Evolutionary conservation across 2,113 vertebrate genomes (phyloP).

Genomic region (Theropithecus gelada): DNA sequence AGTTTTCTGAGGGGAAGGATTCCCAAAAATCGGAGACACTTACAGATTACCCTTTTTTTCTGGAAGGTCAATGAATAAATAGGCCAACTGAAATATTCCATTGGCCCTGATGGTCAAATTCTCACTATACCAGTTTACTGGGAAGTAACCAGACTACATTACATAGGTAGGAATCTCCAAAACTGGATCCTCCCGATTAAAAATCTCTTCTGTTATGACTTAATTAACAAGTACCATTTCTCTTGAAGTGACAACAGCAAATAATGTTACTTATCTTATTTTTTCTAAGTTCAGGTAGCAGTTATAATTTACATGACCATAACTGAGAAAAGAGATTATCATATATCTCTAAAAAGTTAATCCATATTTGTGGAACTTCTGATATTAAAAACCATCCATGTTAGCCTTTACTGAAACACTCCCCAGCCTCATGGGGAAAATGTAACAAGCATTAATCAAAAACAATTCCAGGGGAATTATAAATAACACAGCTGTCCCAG

Average conservation of each 20-base stretch:
- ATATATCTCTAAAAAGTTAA: background rate
- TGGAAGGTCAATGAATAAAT: background rate
- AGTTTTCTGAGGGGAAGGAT: background rate
- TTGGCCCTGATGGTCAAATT: background rate
- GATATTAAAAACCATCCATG: background rate
- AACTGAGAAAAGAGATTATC: background rate
- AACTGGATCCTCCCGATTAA: background rate
- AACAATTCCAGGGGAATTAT: conserved; percentile 19
- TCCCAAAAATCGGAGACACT: background rate
- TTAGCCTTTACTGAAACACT: background rate
- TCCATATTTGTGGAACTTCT: background rate
- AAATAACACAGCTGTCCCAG: background rate
- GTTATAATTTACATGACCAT: background rate
- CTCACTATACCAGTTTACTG: background rate
- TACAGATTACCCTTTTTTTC: background rate
- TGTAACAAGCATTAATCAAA: background rate
- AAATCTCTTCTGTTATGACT: background rate
- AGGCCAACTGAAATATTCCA: background rate
- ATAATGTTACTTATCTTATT: background rate
- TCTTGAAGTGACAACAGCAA: background rate
- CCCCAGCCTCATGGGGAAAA: background rate
- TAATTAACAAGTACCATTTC: background rate
- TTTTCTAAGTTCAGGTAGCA: background rate
- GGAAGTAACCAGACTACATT: background rate
- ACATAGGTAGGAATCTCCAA: background rate